phyloP scores from a whole-genome alignment of 2,113 vertebrate genomes.

The Otis tarda region DNA sequence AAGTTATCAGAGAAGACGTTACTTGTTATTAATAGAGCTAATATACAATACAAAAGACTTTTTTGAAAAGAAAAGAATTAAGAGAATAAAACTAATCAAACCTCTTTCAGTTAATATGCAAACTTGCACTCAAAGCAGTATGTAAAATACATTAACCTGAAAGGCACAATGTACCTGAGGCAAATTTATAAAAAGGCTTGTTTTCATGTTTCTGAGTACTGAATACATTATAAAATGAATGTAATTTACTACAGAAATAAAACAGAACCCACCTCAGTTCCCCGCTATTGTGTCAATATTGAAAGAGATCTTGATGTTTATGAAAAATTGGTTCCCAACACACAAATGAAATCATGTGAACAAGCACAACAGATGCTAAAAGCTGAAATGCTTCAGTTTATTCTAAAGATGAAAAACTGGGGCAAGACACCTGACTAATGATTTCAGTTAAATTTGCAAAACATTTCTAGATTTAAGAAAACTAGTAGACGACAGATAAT shows the following conservation, averaged over 20 bases:
- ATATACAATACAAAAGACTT: background rate
- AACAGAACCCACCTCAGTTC: background rate
- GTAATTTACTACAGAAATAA: background rate
- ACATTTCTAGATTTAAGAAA: background rate
- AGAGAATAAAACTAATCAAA: slow-evolving; percentile 17
- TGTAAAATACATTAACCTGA: background rate
- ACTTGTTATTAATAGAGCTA: background rate
- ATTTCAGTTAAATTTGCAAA: background rate
- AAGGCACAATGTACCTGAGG: background rate
- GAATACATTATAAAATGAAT: background rate
- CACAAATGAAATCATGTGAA: background rate
- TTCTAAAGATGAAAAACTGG: background rate
- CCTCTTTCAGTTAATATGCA: background rate
- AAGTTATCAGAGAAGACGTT: background rate
- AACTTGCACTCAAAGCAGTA: background rate
- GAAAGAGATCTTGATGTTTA: background rate
- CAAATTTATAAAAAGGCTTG: background rate
- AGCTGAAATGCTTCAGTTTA: background rate
- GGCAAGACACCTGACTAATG: background rate
- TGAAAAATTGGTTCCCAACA: background rate
- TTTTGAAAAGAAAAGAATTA: background rate
- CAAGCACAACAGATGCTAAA: background rate
- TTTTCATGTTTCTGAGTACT: background rate
- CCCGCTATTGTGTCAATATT: background rate
- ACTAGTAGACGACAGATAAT: background rate